Evolutionary conservation across 2,113 vertebrate species (phyloP).

Genomic region (Sitta europaea): DNA sequence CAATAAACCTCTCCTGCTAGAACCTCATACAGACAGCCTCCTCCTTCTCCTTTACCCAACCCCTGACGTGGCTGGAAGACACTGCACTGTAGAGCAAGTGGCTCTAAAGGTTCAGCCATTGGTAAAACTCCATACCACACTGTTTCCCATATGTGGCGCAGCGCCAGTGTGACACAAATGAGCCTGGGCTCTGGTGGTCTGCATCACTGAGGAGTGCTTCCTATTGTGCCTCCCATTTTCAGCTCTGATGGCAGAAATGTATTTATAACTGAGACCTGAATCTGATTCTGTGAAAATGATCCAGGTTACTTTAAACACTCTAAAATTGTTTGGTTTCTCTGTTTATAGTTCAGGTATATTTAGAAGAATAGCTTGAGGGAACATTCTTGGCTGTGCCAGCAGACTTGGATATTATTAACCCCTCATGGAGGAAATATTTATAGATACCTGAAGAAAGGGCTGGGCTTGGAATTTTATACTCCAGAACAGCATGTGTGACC

Average conservation of each 20-base stretch:
- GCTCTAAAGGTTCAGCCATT: no score
- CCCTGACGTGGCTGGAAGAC: no score
- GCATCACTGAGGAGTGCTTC: not conserved
- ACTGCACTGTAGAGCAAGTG: no score
- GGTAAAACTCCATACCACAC: no score
- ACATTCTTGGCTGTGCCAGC: not conserved
- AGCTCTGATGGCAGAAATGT: not conserved
- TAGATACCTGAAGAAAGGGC: not conserved
- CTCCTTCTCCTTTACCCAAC: no score
- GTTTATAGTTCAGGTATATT: not conserved
- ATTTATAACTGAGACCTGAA: not conserved
- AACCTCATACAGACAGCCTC: no score
- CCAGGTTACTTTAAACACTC: not conserved
- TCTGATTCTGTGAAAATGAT: not conserved
- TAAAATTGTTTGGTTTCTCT: not conserved
- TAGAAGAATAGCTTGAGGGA: not conserved
- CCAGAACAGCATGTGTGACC: not conserved
- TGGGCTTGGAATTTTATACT: not conserved
- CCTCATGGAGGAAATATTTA: not conserved
- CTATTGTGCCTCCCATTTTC: not conserved
- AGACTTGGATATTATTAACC: not conserved
- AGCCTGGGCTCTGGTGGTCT: no score
- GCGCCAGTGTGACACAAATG: no score
- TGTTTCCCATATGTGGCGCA: no score
- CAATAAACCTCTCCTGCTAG: no score